Percentiles rank a stretch among this genome's conserved stretches.
phyloP scores from a whole-genome alignment of 2,888 invertebrate genomes.

The Acanthosoma haemorrhoidale region DNA sequence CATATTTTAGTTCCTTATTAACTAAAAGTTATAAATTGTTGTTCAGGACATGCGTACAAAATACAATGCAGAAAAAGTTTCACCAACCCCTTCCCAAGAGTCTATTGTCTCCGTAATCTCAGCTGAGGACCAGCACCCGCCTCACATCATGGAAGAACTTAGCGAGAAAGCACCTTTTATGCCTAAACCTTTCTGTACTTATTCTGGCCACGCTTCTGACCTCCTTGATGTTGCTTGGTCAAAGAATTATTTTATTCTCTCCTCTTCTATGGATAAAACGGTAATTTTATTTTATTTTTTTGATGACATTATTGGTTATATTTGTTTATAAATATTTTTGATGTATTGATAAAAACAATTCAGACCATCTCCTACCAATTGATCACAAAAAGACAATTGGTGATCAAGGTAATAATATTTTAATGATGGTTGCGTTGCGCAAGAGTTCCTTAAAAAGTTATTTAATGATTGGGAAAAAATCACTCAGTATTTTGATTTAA shows the following conservation, averaged over 20 bases:
- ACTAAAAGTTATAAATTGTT: not conserved
- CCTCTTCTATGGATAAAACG: constrained; percentile 97
- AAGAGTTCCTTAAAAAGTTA: no score
- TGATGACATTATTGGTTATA: no score
- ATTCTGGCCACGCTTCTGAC: constrained; percentile 92
- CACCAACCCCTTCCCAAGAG: constrained; percentile 89
- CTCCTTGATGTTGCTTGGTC: constrained; percentile 97
- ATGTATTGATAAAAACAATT: no score
- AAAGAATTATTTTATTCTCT: constrained; percentile 95
- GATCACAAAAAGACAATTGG: no score
- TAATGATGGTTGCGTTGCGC: no score
- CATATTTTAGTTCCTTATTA: not conserved
- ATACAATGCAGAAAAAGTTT: constrained; percentile 85
- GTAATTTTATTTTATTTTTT: constrained; percentile 50
- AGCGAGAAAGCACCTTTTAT: constrained; percentile 65
- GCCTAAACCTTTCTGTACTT: constrained; percentile 85
- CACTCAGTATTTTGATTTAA: no score
- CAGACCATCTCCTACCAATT: no score
- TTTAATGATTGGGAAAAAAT: no score
- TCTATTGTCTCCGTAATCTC: constrained; percentile 77
- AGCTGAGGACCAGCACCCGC: constrained; percentile 56
- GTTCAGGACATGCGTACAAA: constrained; percentile 87
- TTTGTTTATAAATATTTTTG: no score
- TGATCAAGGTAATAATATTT: no score
- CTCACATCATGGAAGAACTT: constrained; percentile 56